phyloP scores from a whole-genome alignment of 23 tunicate species.

The Phallusia fumigata region DNA sequence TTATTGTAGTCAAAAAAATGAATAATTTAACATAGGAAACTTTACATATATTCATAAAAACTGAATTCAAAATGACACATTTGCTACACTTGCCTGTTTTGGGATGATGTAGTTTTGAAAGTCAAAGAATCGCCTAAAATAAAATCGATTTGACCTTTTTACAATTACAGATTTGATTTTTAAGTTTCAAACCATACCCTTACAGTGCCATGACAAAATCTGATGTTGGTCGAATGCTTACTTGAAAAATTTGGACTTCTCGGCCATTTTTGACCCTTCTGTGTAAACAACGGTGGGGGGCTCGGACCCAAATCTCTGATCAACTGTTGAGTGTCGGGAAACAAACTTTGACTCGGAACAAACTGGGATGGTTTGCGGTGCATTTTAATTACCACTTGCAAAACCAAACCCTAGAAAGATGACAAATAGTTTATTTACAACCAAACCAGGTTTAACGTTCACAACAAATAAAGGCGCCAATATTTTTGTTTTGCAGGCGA shows the following conservation, averaged over 20 bases:
- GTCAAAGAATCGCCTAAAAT: too few relatives aligned
- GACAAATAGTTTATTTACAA: not conserved
- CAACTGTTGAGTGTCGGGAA: slow-evolving; percentile 22
- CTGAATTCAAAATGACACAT: too few relatives aligned
- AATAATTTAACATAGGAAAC: too few relatives aligned
- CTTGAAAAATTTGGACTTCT: not conserved
- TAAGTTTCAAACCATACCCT: too few relatives aligned
- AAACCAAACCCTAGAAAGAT: not conserved
- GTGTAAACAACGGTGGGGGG: slow-evolving; percentile 24
- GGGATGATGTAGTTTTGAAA: too few relatives aligned
- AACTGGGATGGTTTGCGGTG: not conserved
- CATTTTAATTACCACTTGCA: not conserved
- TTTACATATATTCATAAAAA: too few relatives aligned
- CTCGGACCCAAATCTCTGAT: slow-evolving; percentile 4
- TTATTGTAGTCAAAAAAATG: too few relatives aligned
- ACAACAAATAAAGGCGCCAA: not conserved
- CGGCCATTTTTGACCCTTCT: not conserved
- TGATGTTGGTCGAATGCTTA: too few relatives aligned
- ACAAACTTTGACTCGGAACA: slow-evolving; percentile 16
- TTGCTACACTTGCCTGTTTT: too few relatives aligned
- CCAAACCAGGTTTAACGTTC: too few relatives aligned
- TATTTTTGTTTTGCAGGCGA: not conserved
- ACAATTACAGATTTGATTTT: too few relatives aligned
- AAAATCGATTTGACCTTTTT: not conserved
- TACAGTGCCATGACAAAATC: too few relatives aligned